Conservation (phyloP, 2,113 vertebrate genomes). For the Leptocoma aspasia region DNA sequence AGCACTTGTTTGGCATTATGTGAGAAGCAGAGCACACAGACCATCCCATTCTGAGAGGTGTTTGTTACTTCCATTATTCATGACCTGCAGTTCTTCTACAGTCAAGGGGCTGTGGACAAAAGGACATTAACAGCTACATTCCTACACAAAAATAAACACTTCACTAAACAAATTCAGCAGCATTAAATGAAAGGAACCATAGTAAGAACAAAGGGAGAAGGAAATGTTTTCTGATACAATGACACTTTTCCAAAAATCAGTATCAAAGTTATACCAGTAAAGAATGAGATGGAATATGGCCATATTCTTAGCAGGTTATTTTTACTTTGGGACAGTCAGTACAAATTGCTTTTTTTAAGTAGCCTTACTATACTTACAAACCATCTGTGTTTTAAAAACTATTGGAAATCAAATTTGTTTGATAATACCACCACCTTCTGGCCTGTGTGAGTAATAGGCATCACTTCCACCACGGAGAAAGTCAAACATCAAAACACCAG, state of each 20-base stretch:
- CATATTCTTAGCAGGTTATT: neutral
- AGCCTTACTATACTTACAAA: neutral
- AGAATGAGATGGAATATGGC: neutral
- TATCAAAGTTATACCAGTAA: neutral
- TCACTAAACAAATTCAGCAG: neutral
- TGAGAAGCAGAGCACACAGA: neutral
- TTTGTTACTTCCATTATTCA: neutral
- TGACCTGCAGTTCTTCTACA: neutral
- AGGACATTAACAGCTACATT: neutral
- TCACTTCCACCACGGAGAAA: neutral
- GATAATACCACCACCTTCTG: slow-evolving; percentile 36
- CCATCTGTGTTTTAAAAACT: neutral
- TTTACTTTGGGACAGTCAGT: slow-evolving; percentile 4
- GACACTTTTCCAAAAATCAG: neutral
- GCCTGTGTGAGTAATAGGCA: neutral
- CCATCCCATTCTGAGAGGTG: neutral
- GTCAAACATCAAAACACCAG: fast-evolving
- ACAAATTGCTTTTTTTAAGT: neutral
- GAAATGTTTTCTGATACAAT: neutral
- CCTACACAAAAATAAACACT: neutral
- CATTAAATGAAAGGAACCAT: neutral
- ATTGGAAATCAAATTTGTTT: neutral
- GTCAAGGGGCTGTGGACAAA: neutral
- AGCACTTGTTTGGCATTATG: neutral
- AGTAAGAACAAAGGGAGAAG: neutral